Evolutionary conservation across 2,113 vertebrate genomes (phyloP), one percentile per base, ranked within the genome.

Genomic region (Taxidea taxus): DNA sequence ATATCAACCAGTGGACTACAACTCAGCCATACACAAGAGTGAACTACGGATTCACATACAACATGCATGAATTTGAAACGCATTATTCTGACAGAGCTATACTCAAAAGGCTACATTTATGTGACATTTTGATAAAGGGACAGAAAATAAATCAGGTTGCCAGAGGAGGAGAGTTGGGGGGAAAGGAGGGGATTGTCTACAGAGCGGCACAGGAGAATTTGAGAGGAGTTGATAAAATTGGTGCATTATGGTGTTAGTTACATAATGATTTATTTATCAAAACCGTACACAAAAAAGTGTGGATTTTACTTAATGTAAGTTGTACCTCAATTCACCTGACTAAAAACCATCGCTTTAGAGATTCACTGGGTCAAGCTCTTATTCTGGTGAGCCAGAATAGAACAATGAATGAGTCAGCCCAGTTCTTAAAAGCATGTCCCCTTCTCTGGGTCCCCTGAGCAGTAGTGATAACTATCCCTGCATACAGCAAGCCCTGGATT

Each of bases 131-230:
- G 21, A 11, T 56, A 92, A 86, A 29, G 44, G 51, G 37, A 80
- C 54, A 86, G 84, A 81, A 93, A 86, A 84, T 42, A 83, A 62
- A 54, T 42, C 44, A 70, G 4, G 31, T 82, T 70, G 29, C 10
- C 13, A 37, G 13, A 23, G 25, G 9, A 6, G 18, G 47, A 2
- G 8, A 7, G 6, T 0, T 0, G 1, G 29, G 2, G 18, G 12
- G 4, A 58, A 21, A 27, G 9, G 20, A 87, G 77, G 20, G 23
- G 5, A 27, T 34, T 87, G 5, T 91, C 54, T 72, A 29, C 54
- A 75, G 29, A 90, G 27, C 14, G 18, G 12, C 34, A 34, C 25
- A 84, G 54, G 34, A 44, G 34, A 86, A 47, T 54, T 39, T 74
- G 34, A 12, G 9, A 42, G 37, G 15, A 21, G 21, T 27, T 64